Percentiles rank a stretch among this genome's conserved stretches.
These are phyloP conservation scores for Dicaeum eximium DNA, from an alignment of 2,113 vertebrate genomes.

Conservation along the genomic window DNA sequence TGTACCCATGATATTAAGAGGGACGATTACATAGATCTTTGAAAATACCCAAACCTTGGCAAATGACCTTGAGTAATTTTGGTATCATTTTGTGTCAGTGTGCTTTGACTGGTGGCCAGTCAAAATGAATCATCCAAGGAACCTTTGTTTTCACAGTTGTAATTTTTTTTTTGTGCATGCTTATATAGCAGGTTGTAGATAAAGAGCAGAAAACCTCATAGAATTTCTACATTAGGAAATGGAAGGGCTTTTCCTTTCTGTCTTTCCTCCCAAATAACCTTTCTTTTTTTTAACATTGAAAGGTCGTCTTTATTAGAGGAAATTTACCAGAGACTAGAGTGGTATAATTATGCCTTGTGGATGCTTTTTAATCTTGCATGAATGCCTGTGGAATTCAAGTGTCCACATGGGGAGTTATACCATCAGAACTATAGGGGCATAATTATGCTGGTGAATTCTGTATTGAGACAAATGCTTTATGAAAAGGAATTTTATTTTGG, in stretches of 20 bases:
- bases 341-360: slow-evolving; percentile 44
- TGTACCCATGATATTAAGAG: background rate
- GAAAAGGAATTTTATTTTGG: slow-evolving; percentile 33
- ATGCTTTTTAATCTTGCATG: slow-evolving; percentile 50
- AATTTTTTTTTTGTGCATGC: background rate
- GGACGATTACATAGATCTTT: background rate
- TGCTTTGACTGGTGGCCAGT: background rate
- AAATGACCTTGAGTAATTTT: background rate
- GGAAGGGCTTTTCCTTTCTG: background rate
- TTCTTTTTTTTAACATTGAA: background rate
- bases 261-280: background rate
- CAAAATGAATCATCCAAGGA: background rate
- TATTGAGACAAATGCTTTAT: slow-evolving; percentile 15
- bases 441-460: slow-evolving; percentile 18
- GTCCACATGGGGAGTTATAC: slow-evolving; percentile 11
- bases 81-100: background rate
- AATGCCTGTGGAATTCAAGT: slow-evolving; percentile 27
- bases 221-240: background rate
- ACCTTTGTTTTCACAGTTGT: background rate
- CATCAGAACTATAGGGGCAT: background rate
- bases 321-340: slow-evolving; percentile 28
- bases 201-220: background rate
- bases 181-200: background rate
- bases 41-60: slow-evolving; percentile 5
- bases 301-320: slow-evolving; percentile 5